Evolutionary conservation across 1,140 invertebrate genomes (phyloP), one percentile per base, ranked within the genome.

Genomic region (Homarus americanus): DNA sequence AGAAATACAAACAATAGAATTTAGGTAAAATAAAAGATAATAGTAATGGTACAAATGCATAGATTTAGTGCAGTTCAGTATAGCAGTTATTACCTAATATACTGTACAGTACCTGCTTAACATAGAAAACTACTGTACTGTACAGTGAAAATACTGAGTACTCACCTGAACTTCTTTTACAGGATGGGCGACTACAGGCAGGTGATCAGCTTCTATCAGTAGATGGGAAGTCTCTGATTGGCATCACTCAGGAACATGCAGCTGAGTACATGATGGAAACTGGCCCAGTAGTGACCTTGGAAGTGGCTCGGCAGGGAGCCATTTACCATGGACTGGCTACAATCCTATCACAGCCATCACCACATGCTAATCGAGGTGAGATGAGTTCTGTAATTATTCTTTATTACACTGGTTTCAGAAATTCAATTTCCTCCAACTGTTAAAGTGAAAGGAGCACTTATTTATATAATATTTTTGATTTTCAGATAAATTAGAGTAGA

Each of bases 201-300:
- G 99, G 99, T 28, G 99, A 99, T 95, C 99, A 99, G 94, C 95
- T 99, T 82, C 94, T 99, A 7, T 98, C 98, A 93, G 99, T 99
- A 0, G 99, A 99, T 94, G 98, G 98, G 17, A 97, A 99, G 94
- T 99, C 98, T 93, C 95, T 99, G 72, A 97, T 99, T 41, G 98
- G 98, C 76, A 98, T 99, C 87, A 98, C 98, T 5, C 99, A 99
- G 95, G 99, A 99, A 95, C 96, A 97, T 94, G 99, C 99, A 90
- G 99, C 99, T 10, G 98, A 99, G 94, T 97, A 98, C 94, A 96
- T 99, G 93, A 98, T 98, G 49, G 95, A 97, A 84, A 99, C 98
- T 28, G 98, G 98, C 20, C 97, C 97, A 10, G 96, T 98, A 0
- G 98, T 99, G 7, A 98, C 97, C 2, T 94, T 99, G 69, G 98